phyloP scores from a whole-genome alignment of 2,113 vertebrate genomes.

The Syrrhaptes paradoxus region DNA sequence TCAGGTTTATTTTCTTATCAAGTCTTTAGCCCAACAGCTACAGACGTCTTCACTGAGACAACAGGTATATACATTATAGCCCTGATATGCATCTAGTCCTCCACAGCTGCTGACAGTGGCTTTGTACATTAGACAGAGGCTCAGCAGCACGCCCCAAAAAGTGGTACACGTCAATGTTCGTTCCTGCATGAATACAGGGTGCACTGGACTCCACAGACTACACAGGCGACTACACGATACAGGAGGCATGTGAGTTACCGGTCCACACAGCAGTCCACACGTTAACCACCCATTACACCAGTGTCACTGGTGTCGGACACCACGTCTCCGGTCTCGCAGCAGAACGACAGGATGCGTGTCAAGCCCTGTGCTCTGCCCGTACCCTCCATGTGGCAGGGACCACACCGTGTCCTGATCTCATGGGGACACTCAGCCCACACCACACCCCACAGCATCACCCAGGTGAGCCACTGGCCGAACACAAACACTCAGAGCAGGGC shows the following conservation, averaged over 20 bases:
- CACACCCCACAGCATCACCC: accelerated
- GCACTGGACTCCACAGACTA: neutral
- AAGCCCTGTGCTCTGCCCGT: neutral
- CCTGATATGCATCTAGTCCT: accelerated
- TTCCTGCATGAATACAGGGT: neutral
- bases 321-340: accelerated
- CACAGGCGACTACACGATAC: neutral
- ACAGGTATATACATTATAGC: no score
- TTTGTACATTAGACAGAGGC: neutral
- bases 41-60: neutral
- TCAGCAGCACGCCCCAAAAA: neutral
- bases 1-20: neutral
- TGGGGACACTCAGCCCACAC: neutral
- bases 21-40: neutral
- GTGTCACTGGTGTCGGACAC: neutral
- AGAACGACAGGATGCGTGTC: accelerated
- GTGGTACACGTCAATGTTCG: accelerated
- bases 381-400: neutral
- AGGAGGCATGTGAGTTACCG: neutral
- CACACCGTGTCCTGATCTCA: no score
- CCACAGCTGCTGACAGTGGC: neutral
- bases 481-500: neutral
- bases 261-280: neutral
- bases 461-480: accelerated
- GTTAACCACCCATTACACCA: neutral